Evolutionary conservation across 2,797 vertebrate species (phyloP).

Genomic region (Semotilus atromaculatus): DNA sequence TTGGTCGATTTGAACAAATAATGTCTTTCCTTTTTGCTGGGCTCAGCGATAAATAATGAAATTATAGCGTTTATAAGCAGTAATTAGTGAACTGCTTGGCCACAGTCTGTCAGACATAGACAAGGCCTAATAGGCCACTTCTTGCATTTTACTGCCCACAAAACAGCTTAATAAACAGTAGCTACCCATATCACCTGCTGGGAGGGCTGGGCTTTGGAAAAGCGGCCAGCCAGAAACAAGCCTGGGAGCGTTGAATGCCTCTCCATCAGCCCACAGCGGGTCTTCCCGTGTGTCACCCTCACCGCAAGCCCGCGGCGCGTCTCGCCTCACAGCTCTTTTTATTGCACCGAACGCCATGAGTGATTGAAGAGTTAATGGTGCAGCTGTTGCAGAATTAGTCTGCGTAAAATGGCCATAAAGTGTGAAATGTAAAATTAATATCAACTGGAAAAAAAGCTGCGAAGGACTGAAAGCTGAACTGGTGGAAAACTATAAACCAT

Average conservation of each 20-base stretch:
- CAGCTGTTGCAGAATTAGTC: slow-evolving; percentile 32
- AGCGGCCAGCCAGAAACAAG: slow-evolving; percentile 43
- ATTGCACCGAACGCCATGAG: slow-evolving; percentile 23
- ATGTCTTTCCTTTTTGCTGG: slow-evolving; percentile 54
- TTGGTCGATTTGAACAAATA: slow-evolving; percentile 51
- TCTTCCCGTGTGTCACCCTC: slow-evolving; percentile 45
- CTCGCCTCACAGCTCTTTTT: slow-evolving; percentile 37
- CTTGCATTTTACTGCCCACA: slow-evolving; percentile 64
- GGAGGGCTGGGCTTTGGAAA: slow-evolving; percentile 61
- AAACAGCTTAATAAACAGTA: slow-evolving; percentile 69
- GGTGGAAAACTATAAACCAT: slow-evolving; percentile 49
- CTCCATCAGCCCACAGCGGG: slow-evolving; percentile 27
- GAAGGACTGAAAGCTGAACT: slow-evolving; percentile 13
- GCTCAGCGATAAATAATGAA: slow-evolving; percentile 64
- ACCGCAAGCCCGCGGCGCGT: not conserved
- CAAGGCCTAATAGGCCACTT: slow-evolving; percentile 67
- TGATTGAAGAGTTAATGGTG: slow-evolving; percentile 41
- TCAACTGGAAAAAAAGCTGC: slow-evolving; percentile 23
- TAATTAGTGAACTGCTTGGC: slow-evolving; percentile 67
- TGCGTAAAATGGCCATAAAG: slow-evolving; percentile 48
- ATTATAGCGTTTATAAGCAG: slow-evolving; percentile 63
- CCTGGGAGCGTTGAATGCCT: slow-evolving; percentile 51
- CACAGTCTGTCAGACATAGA: slow-evolving; percentile 67
- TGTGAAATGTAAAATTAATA: slow-evolving; percentile 52
- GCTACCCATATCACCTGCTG: slow-evolving; percentile 66